Conservation (phyloP, 2,113 vertebrate genomes). For the Carettochelys insculpta region DNA sequence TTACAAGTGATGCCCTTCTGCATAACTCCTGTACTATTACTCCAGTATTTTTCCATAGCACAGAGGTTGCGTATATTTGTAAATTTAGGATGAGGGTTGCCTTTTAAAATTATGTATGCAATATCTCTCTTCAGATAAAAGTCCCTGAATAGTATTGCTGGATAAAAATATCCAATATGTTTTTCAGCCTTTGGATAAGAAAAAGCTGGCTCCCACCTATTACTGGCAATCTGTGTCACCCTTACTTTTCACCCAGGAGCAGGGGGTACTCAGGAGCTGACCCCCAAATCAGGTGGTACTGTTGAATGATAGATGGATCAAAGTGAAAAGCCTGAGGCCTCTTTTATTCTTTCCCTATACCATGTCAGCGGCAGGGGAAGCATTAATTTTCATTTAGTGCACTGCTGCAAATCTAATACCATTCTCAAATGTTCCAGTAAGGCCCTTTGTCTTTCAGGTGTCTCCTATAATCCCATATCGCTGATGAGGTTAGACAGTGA, state of each 20-base stretch:
- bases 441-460: constrained; percentile 61
- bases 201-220: constrained; percentile 18
- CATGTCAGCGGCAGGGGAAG: constrained; percentile 22
- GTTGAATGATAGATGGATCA: constrained; percentile 54
- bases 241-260: constrained; percentile 30
- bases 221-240: constrained; percentile 38
- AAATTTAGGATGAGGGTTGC: neutral
- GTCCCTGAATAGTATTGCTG: neutral
- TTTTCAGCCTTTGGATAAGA: constrained; percentile 19
- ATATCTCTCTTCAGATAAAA: neutral
- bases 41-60: neutral
- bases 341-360: constrained; percentile 26
- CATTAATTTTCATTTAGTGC: constrained; percentile 73
- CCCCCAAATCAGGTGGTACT: constrained; percentile 33
- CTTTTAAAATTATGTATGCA: neutral
- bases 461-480: constrained; percentile 50
- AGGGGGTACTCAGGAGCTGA: constrained; percentile 26
- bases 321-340: constrained; percentile 47
- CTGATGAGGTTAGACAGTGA: constrained; percentile 49
- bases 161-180: constrained; percentile 8
- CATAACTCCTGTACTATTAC: neutral
- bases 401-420: constrained; percentile 70
- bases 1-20: neutral
- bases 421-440: constrained; percentile 67
- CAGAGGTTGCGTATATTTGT: neutral